phyloP scores from a whole-genome alignment of 2,113 vertebrate genomes.

The Melanerpes aurifrons region DNA sequence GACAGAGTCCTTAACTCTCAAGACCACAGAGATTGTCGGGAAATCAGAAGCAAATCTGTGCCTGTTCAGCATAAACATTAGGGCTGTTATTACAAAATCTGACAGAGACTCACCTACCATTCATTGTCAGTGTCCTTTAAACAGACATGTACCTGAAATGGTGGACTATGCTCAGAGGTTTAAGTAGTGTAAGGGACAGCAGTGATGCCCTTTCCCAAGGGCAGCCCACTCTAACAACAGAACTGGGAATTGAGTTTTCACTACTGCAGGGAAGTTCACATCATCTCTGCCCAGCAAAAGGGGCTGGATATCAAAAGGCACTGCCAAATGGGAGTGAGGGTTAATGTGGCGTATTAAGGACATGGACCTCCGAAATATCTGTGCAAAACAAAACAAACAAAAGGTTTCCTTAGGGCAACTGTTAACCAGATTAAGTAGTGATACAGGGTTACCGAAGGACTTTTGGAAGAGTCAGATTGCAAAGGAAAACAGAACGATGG shows the following conservation, averaged over 20 bases:
- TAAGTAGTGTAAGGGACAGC: fast-evolving
- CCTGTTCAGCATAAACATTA: fast-evolving
- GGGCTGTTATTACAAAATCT: not conserved
- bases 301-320: not conserved
- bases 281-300: not conserved
- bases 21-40: fast-evolving
- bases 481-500: not conserved
- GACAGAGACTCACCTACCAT: fast-evolving
- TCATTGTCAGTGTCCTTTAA: fast-evolving
- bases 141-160: fast-evolving
- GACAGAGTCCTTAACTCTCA: not conserved
- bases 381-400: too few species aligned
- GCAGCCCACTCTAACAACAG: not conserved
- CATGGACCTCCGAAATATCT: too few species aligned
- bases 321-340: not conserved
- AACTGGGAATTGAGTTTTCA: not conserved
- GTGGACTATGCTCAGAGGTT: fast-evolving
- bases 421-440: not conserved
- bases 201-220: fast-evolving
- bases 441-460: not conserved
- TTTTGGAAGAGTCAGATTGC: not conserved
- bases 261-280: fast-evolving
- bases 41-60: not conserved
- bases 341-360: not conserved
- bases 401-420: not conserved